Base-by-base conservation (phyloP, 2,888 invertebrate species). In the Eristalinus sepulchralis region DNA sequence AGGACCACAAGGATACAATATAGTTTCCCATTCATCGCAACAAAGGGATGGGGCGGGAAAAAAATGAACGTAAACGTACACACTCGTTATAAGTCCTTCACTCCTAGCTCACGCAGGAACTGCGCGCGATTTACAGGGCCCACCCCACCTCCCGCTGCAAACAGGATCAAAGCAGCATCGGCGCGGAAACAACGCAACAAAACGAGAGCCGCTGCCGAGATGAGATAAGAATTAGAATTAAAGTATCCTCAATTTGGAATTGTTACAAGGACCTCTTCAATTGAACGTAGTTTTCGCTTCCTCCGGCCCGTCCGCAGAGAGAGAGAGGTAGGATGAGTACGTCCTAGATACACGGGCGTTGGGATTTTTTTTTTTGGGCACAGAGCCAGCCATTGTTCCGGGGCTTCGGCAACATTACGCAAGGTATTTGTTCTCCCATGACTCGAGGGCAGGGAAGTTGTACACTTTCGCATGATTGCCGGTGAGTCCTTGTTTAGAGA, bases 201-300 rank as follows among this genome's bases (percentile, higher is more conserved):
- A 24, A 66, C 79, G 75, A 64, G 13, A 9, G 24, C 13, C 57
- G 57, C 24, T 57, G 57, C 55, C 59, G 72, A 85, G 81, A 85
- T 85, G 82, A 85, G 85, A 85, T 85, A 85, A 82, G 85, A 85
- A 85, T 85, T 85, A 82, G 85, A 81, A 81, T 82, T 85, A 85
- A 85, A 85, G 85, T 85, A 85, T 85, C 82, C 68, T 85, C 77
- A 68, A 73, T 73, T 77, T 82, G 77, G 47, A 85, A 85, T 82
- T 85, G 85, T 82, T 85, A 77, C 77, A 71, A 39, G 47, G 81
- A 71, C 39, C 66, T 68, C 67, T 80, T 76, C 55, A 55, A 67
- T 57, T 31, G 8, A 60, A 60, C 24, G 57, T 8, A 24, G 57
- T 57, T 27, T 57, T 24, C n/a, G n/a, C n/a, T 57, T 57, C 3